Conservation (phyloP, 2,113 vertebrate species). For the Equus quagga region DNA sequence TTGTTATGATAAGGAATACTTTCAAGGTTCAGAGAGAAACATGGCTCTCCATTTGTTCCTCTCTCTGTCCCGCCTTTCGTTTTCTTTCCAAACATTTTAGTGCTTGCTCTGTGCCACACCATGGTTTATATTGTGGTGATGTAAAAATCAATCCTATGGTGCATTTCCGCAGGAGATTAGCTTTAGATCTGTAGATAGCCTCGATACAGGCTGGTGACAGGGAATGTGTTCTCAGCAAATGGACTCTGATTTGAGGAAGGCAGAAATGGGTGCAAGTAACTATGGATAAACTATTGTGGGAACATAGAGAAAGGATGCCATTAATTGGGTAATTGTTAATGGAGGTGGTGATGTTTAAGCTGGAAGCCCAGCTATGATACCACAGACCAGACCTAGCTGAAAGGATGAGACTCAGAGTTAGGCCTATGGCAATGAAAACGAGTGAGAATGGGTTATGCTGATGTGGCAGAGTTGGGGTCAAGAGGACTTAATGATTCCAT, state of each 20-base stretch:
- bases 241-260: not conserved
- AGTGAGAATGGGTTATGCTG: not conserved
- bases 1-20: not conserved
- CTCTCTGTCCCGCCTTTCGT: not conserved
- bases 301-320: not conserved
- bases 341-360: not conserved
- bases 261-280: not conserved
- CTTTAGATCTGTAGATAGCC: not conserved
- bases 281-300: not conserved
- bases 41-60: not conserved
- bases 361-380: not conserved
- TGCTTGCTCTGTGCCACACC: not conserved
- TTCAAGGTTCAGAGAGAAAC: not conserved
- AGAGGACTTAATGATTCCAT: not conserved
- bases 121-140: not conserved
- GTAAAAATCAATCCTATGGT: not conserved
- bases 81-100: not conserved
- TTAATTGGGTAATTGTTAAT: not conserved
- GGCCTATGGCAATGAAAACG: not conserved
- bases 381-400: not conserved
- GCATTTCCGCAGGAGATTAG: constrained; percentile 6
- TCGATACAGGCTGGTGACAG: not conserved
- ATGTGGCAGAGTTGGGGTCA: not conserved
- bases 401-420: not conserved
- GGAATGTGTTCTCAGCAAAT: not conserved